A percentile compares a stretch with the other conserved stretches of the same genome.
Evolutionary conservation across 1,140 invertebrate species (phyloP).

Genomic region (Trypoxylus dichotomus): DNA sequence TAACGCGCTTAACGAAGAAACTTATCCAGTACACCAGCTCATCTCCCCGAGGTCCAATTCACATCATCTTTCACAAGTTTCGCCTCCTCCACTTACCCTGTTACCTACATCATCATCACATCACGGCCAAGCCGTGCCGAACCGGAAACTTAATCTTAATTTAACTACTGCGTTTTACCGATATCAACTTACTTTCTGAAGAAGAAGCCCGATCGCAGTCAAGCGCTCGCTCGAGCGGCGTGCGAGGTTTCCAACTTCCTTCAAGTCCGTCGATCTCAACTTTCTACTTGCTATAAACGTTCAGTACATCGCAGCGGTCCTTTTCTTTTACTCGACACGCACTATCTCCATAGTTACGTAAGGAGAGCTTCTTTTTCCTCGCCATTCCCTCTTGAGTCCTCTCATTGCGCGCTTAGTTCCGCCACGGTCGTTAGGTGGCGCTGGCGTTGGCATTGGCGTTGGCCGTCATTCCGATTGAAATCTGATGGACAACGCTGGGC

Average conservation of each 20-base stretch:
- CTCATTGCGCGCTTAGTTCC: constrained; percentile 1
- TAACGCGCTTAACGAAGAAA: no score
- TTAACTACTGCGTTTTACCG: constrained; percentile 2
- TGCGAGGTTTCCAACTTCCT: not conserved
- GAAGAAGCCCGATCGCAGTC: no score
- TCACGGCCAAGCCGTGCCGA: not conserved
- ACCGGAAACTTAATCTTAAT: constrained; percentile 1
- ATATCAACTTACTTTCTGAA: not conserved
- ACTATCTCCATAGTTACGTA: not conserved
- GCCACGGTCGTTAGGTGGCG: not conserved
- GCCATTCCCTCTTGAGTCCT: not conserved
- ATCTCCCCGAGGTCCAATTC: not conserved
- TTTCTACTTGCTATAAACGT: not conserved
- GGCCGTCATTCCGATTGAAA: not conserved
- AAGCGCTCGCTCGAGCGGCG: not conserved
- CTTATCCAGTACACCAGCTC: not conserved
- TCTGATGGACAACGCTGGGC: not conserved
- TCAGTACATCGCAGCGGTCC: no score
- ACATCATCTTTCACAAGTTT: not conserved
- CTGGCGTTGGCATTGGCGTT: not conserved
- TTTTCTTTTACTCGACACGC: not conserved
- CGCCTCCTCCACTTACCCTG: not conserved
- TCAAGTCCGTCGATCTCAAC: not conserved
- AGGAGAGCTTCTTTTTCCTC: not conserved
- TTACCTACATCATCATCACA: not conserved